Conservation (phyloP, 2,888 invertebrate genomes). For the Myopa testacea region DNA sequence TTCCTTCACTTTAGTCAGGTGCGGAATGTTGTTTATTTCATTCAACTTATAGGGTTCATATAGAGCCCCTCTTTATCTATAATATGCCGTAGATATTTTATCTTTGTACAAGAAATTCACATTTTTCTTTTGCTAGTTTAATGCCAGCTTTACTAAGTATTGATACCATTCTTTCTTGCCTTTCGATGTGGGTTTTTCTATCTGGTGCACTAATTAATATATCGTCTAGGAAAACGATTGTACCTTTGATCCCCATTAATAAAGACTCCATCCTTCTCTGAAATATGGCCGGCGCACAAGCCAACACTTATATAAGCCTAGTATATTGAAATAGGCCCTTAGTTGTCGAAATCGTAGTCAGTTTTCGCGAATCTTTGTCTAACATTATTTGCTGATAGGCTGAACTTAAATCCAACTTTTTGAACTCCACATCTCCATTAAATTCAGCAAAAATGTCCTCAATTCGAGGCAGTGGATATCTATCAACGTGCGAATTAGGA, state of each 20-base stretch:
- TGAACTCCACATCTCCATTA: conserved; percentile 42
- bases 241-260: conserved; percentile 49
- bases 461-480: conserved; percentile 54
- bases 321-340: conserved; percentile 48
- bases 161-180: conserved; percentile 34
- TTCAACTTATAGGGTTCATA: conserved; percentile 49
- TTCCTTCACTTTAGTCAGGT: conserved; percentile 46
- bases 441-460: conserved; percentile 54
- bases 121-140: conserved; percentile 39
- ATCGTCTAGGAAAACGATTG: conserved; percentile 53
- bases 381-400: conserved; percentile 61
- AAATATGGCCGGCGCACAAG: conserved; percentile 63
- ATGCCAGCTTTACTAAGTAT: conserved; percentile 39
- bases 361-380: conserved; percentile 51
- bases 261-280: conserved; percentile 57
- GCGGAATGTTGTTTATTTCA: conserved; percentile 40
- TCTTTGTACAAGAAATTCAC: conserved; percentile 34
- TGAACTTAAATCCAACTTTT: conserved; percentile 48
- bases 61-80: conserved; percentile 54
- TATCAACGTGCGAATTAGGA: conserved; percentile 50
- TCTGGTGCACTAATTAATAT: conserved; percentile 47
- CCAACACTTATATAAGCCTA: conserved; percentile 58
- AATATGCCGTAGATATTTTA: conserved; percentile 56
- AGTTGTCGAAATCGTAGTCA: conserved; percentile 54
- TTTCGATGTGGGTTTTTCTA: conserved; percentile 29